Evolutionary conservation across 2,888 invertebrate species (phyloP).

Genomic region (Plagiodera versicolora): DNA sequence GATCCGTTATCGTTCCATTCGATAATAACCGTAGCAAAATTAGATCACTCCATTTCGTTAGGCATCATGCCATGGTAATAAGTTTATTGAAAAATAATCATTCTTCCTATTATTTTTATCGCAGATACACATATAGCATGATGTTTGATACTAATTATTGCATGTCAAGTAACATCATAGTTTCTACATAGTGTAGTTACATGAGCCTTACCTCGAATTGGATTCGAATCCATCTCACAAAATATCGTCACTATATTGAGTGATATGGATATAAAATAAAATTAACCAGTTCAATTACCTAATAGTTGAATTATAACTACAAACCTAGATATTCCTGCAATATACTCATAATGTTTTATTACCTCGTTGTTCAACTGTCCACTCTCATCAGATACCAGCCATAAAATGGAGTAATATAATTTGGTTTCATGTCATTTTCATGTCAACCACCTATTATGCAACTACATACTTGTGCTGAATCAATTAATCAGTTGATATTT

Average conservation of each 20-base stretch:
- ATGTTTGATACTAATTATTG: not conserved
- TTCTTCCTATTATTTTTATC: not conserved
- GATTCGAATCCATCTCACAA: too few relatives aligned
- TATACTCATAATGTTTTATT: not conserved
- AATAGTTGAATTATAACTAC: not conserved
- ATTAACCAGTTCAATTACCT: too few relatives aligned
- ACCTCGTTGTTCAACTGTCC: too few relatives aligned
- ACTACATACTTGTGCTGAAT: too few relatives aligned
- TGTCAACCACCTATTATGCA: too few relatives aligned
- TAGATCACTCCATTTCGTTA: not conserved
- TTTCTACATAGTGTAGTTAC: not conserved
- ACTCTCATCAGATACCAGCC: too few relatives aligned
- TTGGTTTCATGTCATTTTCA: too few relatives aligned
- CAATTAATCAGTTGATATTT: too few relatives aligned
- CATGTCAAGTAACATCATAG: not conserved
- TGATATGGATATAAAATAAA: too few relatives aligned
- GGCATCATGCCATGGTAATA: not conserved
- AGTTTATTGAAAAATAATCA: not conserved
- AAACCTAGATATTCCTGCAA: not conserved
- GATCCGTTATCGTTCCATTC: not conserved
- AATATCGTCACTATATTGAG: too few relatives aligned
- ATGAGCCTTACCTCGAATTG: not conserved
- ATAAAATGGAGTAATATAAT: too few relatives aligned
- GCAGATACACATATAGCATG: not conserved
- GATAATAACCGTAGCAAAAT: not conserved